Base-by-base conservation (phyloP, 2,797 vertebrate genomes). In the Hirundo rustica region DNA sequence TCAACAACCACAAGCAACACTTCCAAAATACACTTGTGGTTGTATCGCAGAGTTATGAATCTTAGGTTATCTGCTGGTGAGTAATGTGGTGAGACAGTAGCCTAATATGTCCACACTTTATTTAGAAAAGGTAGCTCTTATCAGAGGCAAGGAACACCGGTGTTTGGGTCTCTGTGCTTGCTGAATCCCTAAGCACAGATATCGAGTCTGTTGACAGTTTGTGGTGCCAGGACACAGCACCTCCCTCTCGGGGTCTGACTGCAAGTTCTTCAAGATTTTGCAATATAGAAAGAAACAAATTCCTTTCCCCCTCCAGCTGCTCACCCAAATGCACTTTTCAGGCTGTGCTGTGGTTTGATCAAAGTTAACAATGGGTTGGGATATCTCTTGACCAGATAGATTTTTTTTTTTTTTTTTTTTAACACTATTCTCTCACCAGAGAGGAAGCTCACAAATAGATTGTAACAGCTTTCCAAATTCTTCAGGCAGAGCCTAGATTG, bases 61-160 rank as follows among this genome's bases (percentile, higher is more conserved):
- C 95, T 89, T 60, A 77, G 68, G 66, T 83, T 94, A 91, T 95
- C 92, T 92, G 34, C 54, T 4, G 8, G 84, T 95, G 91, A 94
- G 86, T 94, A 93, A 87, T 44, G 50, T 89, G 92, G 45, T 93
- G 90, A 95, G 75, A 74, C 66, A 76, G 92, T n/a, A 86, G 77
- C 85, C 76, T 83, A 32, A 81, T 87, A 76, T 71, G 87, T 84
- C 55, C 60, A 36, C 0, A 29, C 93, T 96, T 82, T 96, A 92
- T 96, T 97, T 97, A 92, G 95, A 93, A 93, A 79, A 96, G 93
- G 95, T 92, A 75, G 71, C 62, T 70, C 74, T 91, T 93, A 82
- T 76, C 11, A 5, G 82, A 85, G 90, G 30, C 55, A 81, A 88
- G 93, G 70, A 95, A 21, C 32, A 50, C 38, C 32, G n/a, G 75